Conservation (phyloP, 2,797 vertebrate genomes). For the Lacerta bilineata region DNA sequence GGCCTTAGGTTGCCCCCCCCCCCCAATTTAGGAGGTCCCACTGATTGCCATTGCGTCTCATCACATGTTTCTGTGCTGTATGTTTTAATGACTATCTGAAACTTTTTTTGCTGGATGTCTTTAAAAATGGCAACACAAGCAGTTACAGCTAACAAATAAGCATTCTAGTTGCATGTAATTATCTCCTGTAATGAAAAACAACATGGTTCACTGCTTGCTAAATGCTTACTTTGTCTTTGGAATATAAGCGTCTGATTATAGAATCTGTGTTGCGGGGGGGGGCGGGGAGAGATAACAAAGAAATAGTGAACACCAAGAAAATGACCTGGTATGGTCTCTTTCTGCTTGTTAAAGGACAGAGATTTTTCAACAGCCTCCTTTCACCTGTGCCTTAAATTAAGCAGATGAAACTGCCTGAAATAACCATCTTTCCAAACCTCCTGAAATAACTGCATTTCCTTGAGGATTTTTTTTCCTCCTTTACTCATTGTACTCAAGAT, state of each 20-base stretch:
- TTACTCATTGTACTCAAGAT: slow-evolving; percentile 31
- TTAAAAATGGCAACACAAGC: slow-evolving; percentile 38
- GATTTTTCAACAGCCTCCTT: slow-evolving; percentile 35
- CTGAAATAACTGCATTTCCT: slow-evolving; percentile 45
- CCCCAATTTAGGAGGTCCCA: not conserved
- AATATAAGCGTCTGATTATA: slow-evolving; percentile 43
- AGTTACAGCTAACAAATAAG: slow-evolving; percentile 47
- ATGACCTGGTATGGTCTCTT: not conserved
- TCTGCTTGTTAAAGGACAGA: slow-evolving; percentile 31
- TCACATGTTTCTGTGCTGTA: not conserved
- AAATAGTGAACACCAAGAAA: slow-evolving; percentile 37
- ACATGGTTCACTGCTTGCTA: slow-evolving; percentile 34
- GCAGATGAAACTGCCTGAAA: slow-evolving; percentile 3
- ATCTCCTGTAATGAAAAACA: slow-evolving; percentile 46
- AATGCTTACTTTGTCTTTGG: slow-evolving; percentile 45
- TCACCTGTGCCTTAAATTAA: slow-evolving; percentile 27
- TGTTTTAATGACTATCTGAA: slow-evolving; percentile 35
- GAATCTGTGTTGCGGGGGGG: slow-evolving; percentile 9
- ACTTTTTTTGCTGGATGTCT: slow-evolving; percentile 38
- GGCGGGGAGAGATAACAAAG: slow-evolving; percentile 27
- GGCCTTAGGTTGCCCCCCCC: too few relatives aligned
- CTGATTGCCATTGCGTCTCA: not conserved
- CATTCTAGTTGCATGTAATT: slow-evolving; percentile 35
- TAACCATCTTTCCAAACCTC: slow-evolving; percentile 42
- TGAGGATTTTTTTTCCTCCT: slow-evolving; percentile 21